Evolutionary conservation across 2,113 vertebrate genomes (phyloP), one percentile per base, ranked within the genome.

Genomic region (Ptyas mucosa): DNA sequence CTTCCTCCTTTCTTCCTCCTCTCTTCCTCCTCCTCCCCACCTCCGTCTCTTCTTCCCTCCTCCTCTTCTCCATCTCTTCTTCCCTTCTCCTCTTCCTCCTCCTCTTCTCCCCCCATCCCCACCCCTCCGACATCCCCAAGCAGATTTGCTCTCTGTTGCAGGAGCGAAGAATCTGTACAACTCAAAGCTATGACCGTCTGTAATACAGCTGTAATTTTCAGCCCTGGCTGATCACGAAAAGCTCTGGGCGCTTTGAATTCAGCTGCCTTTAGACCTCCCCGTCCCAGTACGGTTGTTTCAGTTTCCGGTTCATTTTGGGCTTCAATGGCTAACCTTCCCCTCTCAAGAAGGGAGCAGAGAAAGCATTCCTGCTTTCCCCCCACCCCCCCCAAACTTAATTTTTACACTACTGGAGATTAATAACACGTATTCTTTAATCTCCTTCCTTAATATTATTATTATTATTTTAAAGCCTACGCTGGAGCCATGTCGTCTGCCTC

Each of bases 11-110:
- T 46, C 46, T 3, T 14, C 53, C 15, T 54, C 53, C 1, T 21
- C 1, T n/a, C n/a, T 5, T 46, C 46, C 1, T 14, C 53, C 15
- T 54, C 53, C 1, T 21, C 1, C 5, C 20, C 1, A 0, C 5
- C 1, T 20, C 52, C 52, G 0, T 53, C 12, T 53, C 52, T 53
- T 15, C 53, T 53, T 14, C 11, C 52, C 8, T 51, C 6, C 46
- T 49, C 46, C 6, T 4, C 46, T 8, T 23, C 7, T 8, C 3
- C 20, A 0, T 2, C 0, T 20, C 21, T 57, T 5, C 55, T 21
- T 6, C 5, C 18, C 55, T 57, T 57, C 6, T 57, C 21, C 20
- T 57, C 21, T 23, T 55, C 6, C 55, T 2, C 55, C 58, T 29
- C 26, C 26, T 69, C 29, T 2, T 18, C n/a, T 3, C 2, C 61